Evolutionary conservation across 2,797 vertebrate species (phyloP).

Genomic region (Anisognathus igniventris): DNA sequence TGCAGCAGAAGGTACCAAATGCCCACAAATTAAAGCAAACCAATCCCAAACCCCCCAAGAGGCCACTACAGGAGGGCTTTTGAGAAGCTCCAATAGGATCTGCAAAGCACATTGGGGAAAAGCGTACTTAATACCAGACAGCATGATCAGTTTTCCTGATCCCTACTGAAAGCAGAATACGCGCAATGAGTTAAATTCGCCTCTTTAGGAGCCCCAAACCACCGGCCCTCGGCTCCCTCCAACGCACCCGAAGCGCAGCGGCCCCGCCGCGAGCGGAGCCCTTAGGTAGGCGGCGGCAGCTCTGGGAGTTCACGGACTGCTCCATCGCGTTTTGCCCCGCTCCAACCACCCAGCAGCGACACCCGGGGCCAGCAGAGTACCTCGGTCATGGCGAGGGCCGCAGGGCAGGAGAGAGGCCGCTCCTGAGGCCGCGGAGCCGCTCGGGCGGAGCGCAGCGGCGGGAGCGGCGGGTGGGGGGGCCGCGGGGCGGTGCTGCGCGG

Average conservation of each 20-base stretch:
- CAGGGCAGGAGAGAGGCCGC: fast-evolving
- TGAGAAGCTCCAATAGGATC: fast-evolving
- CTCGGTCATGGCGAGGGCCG: background rate
- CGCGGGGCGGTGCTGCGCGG: background rate
- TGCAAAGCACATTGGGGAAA: background rate
- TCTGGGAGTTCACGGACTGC: fast-evolving
- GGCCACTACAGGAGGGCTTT: fast-evolving
- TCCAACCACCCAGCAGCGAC: background rate
- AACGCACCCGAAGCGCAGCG: background rate
- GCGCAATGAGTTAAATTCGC: background rate
- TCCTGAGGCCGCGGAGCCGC: background rate
- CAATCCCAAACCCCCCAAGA: background rate
- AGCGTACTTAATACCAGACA: fast-evolving
- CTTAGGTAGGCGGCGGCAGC: background rate
- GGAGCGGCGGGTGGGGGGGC: background rate
- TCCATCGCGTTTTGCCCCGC: fast-evolving
- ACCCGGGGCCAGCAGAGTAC: background rate
- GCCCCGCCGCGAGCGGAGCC: background rate
- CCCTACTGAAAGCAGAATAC: fast-evolving
- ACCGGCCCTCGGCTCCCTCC: background rate
- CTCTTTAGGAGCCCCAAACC: background rate
- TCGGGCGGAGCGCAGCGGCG: background rate
- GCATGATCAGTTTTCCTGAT: too few relatives aligned
- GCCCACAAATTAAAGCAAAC: background rate
- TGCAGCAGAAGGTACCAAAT: background rate